Conservation (phyloP, 2,113 vertebrate species). For the Fregetta grallaria region DNA sequence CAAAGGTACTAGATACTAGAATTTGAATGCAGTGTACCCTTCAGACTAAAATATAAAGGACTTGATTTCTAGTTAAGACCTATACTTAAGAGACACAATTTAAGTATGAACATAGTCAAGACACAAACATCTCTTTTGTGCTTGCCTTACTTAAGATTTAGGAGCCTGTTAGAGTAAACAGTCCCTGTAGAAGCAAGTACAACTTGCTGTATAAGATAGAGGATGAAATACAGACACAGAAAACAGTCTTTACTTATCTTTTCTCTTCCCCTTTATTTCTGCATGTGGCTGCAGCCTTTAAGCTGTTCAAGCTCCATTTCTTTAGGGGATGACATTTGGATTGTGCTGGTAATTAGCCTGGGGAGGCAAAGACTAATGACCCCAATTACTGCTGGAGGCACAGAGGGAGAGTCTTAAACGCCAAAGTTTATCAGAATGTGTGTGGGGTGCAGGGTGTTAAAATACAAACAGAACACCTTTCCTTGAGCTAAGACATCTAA, state of each 20-base stretch:
- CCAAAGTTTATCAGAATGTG: constrained; percentile 26
- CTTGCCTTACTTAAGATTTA: background rate
- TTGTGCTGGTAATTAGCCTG: constrained; percentile 34
- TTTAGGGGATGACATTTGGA: constrained; percentile 27
- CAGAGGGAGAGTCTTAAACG: constrained; percentile 40
- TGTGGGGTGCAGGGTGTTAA: background rate
- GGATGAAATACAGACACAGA: background rate
- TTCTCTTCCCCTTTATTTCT: background rate
- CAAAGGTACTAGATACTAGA: background rate
- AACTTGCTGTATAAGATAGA: background rate
- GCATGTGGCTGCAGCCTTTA: background rate
- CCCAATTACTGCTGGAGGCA: constrained; percentile 25
- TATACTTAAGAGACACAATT: background rate
- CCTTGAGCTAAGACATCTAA: background rate
- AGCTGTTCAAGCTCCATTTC: constrained; percentile 1
- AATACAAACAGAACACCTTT: background rate
- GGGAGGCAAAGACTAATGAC: constrained; percentile 41
- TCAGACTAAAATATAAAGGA: background rate
- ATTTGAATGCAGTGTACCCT: background rate
- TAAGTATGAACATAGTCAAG: background rate
- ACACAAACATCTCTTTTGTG: background rate
- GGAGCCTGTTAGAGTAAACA: background rate
- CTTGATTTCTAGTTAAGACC: background rate
- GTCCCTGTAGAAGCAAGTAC: background rate
- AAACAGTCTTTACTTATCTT: background rate